phyloP scores from a whole-genome alignment of 1,140 invertebrate genomes.

The Psix sp. region DNA sequence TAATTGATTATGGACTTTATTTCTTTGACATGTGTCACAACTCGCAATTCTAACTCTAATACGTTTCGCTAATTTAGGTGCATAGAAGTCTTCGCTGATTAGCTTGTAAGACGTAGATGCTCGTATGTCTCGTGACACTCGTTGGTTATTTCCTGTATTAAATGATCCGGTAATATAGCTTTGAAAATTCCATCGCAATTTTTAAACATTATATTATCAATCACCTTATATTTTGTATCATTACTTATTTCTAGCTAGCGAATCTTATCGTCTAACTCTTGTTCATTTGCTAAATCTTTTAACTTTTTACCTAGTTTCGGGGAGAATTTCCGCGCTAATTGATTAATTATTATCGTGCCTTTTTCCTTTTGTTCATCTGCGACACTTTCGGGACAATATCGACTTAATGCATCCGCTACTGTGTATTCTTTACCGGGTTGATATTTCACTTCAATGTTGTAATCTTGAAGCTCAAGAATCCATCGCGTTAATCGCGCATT shows the following conservation, averaged over 20 bases:
- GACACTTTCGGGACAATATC: background rate
- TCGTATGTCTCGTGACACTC: slow-evolving; percentile 60
- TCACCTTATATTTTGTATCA: background rate
- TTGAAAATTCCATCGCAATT: background rate
- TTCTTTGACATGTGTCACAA: slow-evolving; percentile 56
- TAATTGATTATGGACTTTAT: slow-evolving; percentile 20
- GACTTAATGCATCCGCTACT: background rate
- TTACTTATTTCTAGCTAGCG: background rate
- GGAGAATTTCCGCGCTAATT: background rate
- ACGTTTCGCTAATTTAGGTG: slow-evolving; percentile 30
- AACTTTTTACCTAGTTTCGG: background rate
- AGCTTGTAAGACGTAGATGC: slow-evolving; percentile 60
- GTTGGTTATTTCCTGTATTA: background rate
- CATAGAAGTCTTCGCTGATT: slow-evolving; percentile 58
- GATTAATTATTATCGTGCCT: background rate
- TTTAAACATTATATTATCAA: background rate
- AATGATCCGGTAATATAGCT: background rate
- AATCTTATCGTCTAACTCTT: background rate
- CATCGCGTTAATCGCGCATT: slow-evolving; percentile 1
- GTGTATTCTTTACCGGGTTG: background rate
- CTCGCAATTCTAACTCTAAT: slow-evolving; percentile 40
- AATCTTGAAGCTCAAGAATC: slow-evolving; percentile 8
- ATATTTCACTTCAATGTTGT: background rate
- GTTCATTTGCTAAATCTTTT: background rate
- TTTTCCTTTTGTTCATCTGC: background rate